Evolutionary conservation across 2,888 invertebrate species (phyloP).

Genomic region (Adelphocoris suturalis): DNA sequence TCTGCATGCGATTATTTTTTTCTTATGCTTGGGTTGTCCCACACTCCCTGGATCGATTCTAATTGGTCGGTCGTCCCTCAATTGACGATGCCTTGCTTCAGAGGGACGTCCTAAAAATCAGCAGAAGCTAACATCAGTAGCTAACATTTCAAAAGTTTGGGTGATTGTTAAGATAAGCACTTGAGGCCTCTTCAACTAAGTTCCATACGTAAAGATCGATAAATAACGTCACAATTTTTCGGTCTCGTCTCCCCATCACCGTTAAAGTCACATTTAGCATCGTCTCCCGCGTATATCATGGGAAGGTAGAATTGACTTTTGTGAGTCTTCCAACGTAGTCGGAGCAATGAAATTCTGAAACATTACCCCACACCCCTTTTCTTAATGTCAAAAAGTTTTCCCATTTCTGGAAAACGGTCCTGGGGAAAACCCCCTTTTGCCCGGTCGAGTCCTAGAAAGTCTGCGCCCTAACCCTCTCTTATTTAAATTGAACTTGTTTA

Average conservation of each 20-base stretch:
- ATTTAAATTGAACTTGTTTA: conserved; percentile 68
- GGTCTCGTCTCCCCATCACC: not conserved
- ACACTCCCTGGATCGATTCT: too few species aligned
- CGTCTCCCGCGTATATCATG: conserved; percentile 28
- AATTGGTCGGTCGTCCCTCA: too few species aligned
- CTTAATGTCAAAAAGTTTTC: conserved; percentile 68
- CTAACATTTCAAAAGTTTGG: too few species aligned
- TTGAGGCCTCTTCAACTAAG: too few species aligned
- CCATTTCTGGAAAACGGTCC: conserved; percentile 66
- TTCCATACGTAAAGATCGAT: not conserved
- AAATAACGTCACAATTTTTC: not conserved
- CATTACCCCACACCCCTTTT: conserved; percentile 54
- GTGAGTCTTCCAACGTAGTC: conserved; percentile 12
- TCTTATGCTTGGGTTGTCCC: too few species aligned
- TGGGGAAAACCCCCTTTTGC: not conserved
- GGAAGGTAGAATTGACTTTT: conserved; percentile 60
- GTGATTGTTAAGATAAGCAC: too few species aligned
- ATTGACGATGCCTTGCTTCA: too few species aligned
- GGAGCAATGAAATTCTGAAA: conserved; percentile 65
- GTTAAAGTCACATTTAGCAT: conserved; percentile 48
- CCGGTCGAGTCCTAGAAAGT: conserved; percentile 38
- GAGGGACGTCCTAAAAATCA: too few species aligned
- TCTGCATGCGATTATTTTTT: too few species aligned
- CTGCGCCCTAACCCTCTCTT: conserved; percentile 14
- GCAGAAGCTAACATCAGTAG: too few species aligned